Evolutionary conservation across 2,113 vertebrate species (phyloP).

Genomic region (Falcunculus frontatus): DNA sequence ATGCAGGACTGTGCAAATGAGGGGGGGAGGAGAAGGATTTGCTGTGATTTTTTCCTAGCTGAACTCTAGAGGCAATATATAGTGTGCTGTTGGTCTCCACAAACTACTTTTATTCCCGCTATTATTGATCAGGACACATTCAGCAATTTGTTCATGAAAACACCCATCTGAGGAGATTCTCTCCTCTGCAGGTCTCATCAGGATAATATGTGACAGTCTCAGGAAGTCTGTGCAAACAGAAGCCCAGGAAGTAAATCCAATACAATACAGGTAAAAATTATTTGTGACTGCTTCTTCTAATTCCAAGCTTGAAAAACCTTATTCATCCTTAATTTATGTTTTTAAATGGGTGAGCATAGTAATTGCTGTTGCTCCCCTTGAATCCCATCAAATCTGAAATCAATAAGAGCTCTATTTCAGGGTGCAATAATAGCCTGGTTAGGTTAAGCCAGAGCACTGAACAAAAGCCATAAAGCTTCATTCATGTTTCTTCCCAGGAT

Average conservation of each 20-base stretch:
- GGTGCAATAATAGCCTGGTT: neutral
- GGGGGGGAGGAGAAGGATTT: neutral
- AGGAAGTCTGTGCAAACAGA: slow-evolving; percentile 7
- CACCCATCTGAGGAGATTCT: neutral
- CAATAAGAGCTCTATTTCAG: slow-evolving; percentile 33
- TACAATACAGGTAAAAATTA: neutral
- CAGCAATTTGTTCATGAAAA: slow-evolving; percentile 5
- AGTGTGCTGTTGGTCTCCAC: neutral
- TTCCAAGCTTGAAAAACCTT: slow-evolving; percentile 19
- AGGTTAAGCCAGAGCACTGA: neutral
- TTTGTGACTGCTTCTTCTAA: slow-evolving; percentile 6
- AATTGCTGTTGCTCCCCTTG: slow-evolving; percentile 21
- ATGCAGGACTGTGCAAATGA: neutral
- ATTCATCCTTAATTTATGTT: slow-evolving; percentile 51
- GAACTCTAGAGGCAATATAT: neutral
- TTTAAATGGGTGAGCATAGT: slow-evolving; percentile 39
- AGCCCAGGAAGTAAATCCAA: slow-evolving; percentile 8
- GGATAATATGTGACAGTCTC: neutral
- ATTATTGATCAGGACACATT: neutral
- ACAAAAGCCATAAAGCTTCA: slow-evolving; percentile 34
- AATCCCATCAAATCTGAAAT: slow-evolving; percentile 49
- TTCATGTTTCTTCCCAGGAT: neutral
- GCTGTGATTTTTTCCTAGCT: neutral
- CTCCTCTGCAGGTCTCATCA: neutral
- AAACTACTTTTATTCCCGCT: neutral